A percentile compares a stretch with the other conserved stretches of the same genome.
These are phyloP conservation scores for Oncorhynchus gorbuscha DNA, from an alignment of 2,113 vertebrate genomes.

Conservation along the genomic window DNA sequence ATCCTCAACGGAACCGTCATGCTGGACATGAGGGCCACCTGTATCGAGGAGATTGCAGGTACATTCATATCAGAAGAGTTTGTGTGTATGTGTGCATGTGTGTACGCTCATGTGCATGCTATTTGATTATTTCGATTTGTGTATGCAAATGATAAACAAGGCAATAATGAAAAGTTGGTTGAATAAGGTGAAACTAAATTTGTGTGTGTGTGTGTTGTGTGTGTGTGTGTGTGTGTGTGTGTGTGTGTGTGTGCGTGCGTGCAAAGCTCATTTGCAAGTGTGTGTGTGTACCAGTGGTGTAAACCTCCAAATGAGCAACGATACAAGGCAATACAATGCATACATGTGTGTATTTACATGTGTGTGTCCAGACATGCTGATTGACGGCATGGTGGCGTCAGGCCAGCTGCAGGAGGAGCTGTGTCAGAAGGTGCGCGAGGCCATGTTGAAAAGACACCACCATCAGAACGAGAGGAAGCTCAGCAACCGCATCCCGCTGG, in stretches of 20 bases:
- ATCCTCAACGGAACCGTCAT: conserved; percentile 94
- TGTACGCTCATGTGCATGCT: background rate
- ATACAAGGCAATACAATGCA: background rate
- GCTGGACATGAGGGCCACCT: conserved; percentile 94
- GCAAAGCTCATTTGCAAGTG: background rate
- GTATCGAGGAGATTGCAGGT: conserved; percentile 94
- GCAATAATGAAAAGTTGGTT: no score
- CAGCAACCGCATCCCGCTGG: conserved; percentile 89
- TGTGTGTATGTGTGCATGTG: conserved; percentile 3
- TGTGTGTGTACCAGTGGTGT: background rate
- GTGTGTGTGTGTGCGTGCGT: no score
- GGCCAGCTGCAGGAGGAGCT: conserved; percentile 85
- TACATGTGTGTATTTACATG: background rate
- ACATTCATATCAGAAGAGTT: background rate
- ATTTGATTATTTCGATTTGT: background rate
- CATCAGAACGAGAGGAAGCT: conserved; percentile 95
- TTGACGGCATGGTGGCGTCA: conserved; percentile 93
- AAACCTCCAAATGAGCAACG: background rate
- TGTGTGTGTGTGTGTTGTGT: background rate
- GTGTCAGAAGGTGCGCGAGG: conserved; percentile 85
- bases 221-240: no score
- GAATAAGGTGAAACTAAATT: no score
- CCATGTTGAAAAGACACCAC: conserved; percentile 91
- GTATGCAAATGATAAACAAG: background rate
- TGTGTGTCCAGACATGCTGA: conserved; percentile 83